These are phyloP conservation scores for Tetragonula clypearis DNA, from an alignment of 1,140 invertebrate species.

Conservation along the genomic window DNA sequence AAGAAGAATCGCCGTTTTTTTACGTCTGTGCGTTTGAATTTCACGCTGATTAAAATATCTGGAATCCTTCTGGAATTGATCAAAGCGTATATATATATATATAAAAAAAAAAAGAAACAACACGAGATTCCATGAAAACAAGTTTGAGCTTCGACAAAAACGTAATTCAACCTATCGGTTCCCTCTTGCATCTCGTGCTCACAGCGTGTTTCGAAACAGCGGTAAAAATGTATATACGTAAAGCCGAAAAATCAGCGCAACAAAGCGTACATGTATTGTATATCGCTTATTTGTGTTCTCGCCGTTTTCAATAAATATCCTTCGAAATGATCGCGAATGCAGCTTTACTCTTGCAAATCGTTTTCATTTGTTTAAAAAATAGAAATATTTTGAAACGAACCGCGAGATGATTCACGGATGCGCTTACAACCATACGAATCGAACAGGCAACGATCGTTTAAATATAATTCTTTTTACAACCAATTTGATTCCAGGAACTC, in stretches of 20 bases:
- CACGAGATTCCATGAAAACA: neutral
- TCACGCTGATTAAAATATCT: neutral
- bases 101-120: neutral
- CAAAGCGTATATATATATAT: neutral
- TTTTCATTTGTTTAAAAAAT: slow-evolving; percentile 13
- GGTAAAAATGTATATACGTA: neutral
- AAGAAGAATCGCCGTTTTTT: slow-evolving; percentile 3
- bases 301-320: slow-evolving; percentile 3
- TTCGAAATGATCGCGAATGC: slow-evolving; percentile 15
- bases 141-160: slow-evolving; percentile 1
- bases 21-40: slow-evolving; percentile 34
- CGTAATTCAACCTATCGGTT: neutral
- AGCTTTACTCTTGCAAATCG: neutral
- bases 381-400: neutral
- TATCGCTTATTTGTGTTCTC: neutral
- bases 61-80: slow-evolving; percentile 19
- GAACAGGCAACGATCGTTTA: slow-evolving; percentile 6
- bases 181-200: slow-evolving; percentile 3
- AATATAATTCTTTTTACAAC: slow-evolving; percentile 10
- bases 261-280: slow-evolving; percentile 8
- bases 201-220: slow-evolving; percentile 3
- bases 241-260: slow-evolving; percentile 28
- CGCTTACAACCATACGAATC: neutral
- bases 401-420: neutral
- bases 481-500: slow-evolving; percentile 42